Evolutionary conservation across 1,140 invertebrate species (phyloP), one percentile per base, ranked within the genome.

Genomic region (Pseudomyrmex sp.): DNA sequence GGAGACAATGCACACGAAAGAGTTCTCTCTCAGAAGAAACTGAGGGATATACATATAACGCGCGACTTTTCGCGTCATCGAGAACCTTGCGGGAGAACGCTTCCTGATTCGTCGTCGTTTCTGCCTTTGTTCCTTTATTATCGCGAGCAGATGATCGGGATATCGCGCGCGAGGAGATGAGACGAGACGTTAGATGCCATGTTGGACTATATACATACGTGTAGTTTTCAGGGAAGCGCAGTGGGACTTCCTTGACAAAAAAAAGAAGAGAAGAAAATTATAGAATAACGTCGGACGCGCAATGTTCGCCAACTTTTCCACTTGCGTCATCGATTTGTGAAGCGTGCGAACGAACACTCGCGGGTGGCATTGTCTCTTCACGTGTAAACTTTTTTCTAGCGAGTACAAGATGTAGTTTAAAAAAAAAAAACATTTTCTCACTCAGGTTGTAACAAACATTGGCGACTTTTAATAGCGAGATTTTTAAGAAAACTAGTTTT

Each of bases 131-230:
- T 74, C 23, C 46, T 12, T 46, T 56, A 80, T 52, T 72, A 26
- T 61, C 23, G 35, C 35, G 62, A 46, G 54, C n/a, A 73, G 72
- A 74, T 63, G 26, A 44, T 74, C 70, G 69, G 35, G 20, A 35
- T 61, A 54, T 48, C 58, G 44, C 61, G 15, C 58, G 44, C 61
- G 15, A 20, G 12, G 10, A 62, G 35, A 69, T 48, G 63, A 66
- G 35, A 66, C 35, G 10, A 66, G 35, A 66, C 35, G 12, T 56
- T 68, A 56, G 76, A 85, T 87, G 85, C 85, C 85, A 87, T 86
- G 72, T 74, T 86, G 74, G 26, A 20, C 70, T 76, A 54, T 35
- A 35, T 35, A 35, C 35, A 5, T 35, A 35, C 4, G 35, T 59
- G 56, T 68, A 82, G 46, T 84, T 79, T 79, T 80, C 76, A 84